Percentiles rank a stretch among this genome's conserved stretches.
These are phyloP conservation scores for Bucco capensis DNA, from an alignment of 2,113 vertebrate species.

Conservation along the genomic window DNA sequence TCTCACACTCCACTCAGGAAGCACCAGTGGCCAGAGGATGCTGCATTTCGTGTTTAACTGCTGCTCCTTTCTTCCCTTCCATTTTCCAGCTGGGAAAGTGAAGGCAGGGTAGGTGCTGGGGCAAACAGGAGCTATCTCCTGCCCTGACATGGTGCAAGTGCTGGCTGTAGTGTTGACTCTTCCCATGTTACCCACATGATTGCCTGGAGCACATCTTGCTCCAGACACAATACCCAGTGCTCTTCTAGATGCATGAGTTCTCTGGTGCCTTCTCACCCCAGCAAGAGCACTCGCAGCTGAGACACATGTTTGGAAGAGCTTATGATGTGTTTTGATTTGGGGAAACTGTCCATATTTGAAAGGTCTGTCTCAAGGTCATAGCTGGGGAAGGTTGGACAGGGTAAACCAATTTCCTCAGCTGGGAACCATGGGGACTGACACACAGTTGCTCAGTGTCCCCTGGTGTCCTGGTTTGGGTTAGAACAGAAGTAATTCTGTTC, in stretches of 20 bases:
- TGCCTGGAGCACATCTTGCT: background rate
- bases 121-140: background rate
- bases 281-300: background rate
- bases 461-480: too few relatives aligned
- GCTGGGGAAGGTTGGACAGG: background rate
- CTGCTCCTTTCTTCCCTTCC: background rate
- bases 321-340: background rate
- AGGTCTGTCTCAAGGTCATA: background rate
- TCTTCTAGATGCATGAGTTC: background rate
- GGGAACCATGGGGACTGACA: background rate
- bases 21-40: background rate
- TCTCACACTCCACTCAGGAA: background rate
- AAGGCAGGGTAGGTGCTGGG: background rate
- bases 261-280: background rate
- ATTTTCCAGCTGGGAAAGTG: background rate
- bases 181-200: background rate
- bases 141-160: rapidly evolving
- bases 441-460: background rate
- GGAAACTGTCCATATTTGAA: background rate
- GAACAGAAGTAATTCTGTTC: too few relatives aligned
- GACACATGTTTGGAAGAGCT: background rate
- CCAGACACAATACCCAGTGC: background rate
- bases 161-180: background rate
- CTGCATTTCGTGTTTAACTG: background rate
- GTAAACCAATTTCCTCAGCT: background rate